phyloP scores from a whole-genome alignment of 2,888 invertebrate species.

The Bursaphelenchus okinawaensis region DNA sequence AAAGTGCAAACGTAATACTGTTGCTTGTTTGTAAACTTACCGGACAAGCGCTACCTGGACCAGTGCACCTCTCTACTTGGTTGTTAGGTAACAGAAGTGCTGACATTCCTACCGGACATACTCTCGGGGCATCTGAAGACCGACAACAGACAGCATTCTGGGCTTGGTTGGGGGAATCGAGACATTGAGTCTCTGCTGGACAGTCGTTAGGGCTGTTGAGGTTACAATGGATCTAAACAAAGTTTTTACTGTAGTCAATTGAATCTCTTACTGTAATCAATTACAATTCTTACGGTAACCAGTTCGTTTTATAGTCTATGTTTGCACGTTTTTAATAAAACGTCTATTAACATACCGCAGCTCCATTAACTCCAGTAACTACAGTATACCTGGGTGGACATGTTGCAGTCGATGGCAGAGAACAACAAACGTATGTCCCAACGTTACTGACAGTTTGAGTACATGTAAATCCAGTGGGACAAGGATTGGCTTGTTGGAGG shows the following conservation, averaged over 20 bases:
- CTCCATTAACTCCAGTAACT: constrained; percentile 26
- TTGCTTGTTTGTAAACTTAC: background rate
- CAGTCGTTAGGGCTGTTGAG: constrained; percentile 25
- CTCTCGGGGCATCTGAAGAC: constrained; percentile 34
- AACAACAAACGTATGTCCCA: constrained; percentile 37
- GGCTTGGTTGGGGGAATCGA: constrained; percentile 31
- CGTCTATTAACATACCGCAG: constrained; percentile 20
- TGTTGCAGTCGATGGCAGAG: constrained; percentile 29
- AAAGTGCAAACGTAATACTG: too few relatives aligned
- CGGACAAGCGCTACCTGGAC: constrained; percentile 35
- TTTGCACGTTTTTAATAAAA: background rate
- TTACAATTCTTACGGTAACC: too few relatives aligned
- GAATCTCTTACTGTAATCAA: constrained; percentile 9
- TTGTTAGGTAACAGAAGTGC: constrained; percentile 43
- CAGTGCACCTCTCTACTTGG: constrained; percentile 42
- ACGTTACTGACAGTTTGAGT: constrained; percentile 25
- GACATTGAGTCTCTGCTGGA: constrained; percentile 36
- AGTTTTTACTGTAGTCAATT: background rate
- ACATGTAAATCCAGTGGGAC: constrained; percentile 37
- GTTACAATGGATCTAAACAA: constrained; percentile 9
- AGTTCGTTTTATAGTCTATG: too few relatives aligned
- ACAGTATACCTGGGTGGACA: constrained; percentile 46
- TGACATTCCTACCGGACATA: constrained; percentile 47
- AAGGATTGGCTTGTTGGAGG: constrained; percentile 23
- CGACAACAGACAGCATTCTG: constrained; percentile 34